Evolutionary conservation across 2,888 invertebrate species (phyloP).

Genomic region (Eupithecia insigniata): DNA sequence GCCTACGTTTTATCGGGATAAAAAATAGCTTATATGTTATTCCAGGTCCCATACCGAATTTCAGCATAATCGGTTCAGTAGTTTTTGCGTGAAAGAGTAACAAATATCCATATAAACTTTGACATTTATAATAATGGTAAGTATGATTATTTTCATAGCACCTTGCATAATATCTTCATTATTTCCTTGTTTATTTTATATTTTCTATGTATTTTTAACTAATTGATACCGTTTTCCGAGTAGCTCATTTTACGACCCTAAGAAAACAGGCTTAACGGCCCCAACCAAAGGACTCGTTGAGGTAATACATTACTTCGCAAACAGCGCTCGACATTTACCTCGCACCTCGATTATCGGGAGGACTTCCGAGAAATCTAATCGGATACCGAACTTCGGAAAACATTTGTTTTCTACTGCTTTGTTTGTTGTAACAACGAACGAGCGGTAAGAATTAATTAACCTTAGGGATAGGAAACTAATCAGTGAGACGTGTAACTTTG

Average conservation of each 20-base stretch:
- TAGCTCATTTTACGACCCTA: not conserved
- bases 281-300: not conserved
- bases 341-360: slow-evolving; percentile 21
- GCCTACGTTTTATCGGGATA: too few species aligned
- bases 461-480: slow-evolving; percentile 9
- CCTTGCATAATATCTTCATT: too few species aligned
- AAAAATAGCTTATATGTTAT: too few species aligned
- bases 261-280: slow-evolving; percentile 9
- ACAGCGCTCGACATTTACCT: slow-evolving; percentile 21
- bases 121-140: too few species aligned
- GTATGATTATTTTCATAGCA: too few species aligned
- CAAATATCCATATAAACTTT: too few species aligned
- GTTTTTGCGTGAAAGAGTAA: too few species aligned
- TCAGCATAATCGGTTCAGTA: too few species aligned
- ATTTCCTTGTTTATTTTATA: too few species aligned
- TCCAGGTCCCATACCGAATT: too few species aligned
- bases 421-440: slow-evolving; percentile 8
- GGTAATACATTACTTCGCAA: slow-evolving; percentile 17
- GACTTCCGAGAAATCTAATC: slow-evolving; percentile 24
- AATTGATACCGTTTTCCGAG: not conserved
- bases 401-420: slow-evolving; percentile 15
- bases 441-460: slow-evolving; percentile 11
- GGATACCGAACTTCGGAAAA: slow-evolving; percentile 25
- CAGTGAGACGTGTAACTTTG: not conserved
- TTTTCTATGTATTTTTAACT: not conserved